These are phyloP conservation scores for Lepisosteus osseus DNA, from an alignment of 2,113 vertebrate species.

Conservation along the genomic window DNA sequence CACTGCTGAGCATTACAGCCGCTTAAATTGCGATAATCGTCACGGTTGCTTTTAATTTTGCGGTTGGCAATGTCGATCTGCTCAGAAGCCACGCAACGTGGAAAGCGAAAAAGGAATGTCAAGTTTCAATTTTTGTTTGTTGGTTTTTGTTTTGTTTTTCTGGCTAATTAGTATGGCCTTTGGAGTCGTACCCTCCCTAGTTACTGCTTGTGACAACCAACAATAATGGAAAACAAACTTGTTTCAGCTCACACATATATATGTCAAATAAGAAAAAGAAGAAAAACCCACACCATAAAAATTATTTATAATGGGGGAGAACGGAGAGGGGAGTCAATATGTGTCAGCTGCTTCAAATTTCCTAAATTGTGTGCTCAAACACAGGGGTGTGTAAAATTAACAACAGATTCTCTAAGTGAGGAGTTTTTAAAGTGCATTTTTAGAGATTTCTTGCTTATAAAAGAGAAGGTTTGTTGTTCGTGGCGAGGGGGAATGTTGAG, in stretches of 20 bases:
- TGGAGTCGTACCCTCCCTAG: constrained; percentile 20
- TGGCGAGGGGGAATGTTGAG: constrained; percentile 49
- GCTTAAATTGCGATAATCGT: constrained; percentile 3
- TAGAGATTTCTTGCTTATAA: constrained; percentile 25
- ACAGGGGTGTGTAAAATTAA: constrained; percentile 53
- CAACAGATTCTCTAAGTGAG: constrained; percentile 58
- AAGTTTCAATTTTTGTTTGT: constrained; percentile 32
- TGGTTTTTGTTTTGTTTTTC: constrained; percentile 20
- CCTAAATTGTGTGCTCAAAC: constrained; percentile 43
- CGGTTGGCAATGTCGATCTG: not conserved
- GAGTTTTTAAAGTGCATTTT: constrained; percentile 16
- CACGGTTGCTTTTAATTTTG: constrained; percentile 4
- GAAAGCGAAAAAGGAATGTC: constrained; percentile 18
- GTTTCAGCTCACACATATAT: constrained; percentile 30
- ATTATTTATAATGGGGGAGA: constrained; percentile 9
- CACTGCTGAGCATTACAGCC: not conserved
- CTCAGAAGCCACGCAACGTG: constrained; percentile 7
- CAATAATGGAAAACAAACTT: constrained; percentile 26
- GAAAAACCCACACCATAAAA: constrained; percentile 29
- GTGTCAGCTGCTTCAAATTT: constrained; percentile 55
- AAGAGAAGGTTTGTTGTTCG: constrained; percentile 30
- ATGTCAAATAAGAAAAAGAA: not conserved
- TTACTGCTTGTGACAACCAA: constrained; percentile 19
- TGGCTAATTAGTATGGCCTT: not conserved
- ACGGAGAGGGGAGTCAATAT: constrained; percentile 56